These are phyloP conservation scores for Echiichthys vipera DNA, from an alignment of 2,797 vertebrate species.

Conservation along the genomic window DNA sequence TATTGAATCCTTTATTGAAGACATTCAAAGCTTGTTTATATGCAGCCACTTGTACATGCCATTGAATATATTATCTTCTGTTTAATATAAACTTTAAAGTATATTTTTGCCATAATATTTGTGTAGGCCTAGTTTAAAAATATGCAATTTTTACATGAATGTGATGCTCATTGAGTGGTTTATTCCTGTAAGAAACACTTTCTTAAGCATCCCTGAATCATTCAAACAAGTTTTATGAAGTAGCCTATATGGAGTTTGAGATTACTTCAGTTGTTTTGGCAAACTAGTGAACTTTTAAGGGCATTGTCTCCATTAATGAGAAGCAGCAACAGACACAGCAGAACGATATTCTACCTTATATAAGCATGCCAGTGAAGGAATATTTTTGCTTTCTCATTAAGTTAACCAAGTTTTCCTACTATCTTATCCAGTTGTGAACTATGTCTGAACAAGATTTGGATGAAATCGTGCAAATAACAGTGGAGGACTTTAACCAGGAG, in stretches of 20 bases:
- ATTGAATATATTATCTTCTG: neutral
- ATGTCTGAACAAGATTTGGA: slow-evolving; percentile 97
- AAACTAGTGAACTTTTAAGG: neutral
- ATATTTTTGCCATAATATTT: no score
- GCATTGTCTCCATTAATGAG: neutral
- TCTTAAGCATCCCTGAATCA: neutral
- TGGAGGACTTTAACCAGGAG: slow-evolving; percentile 91
- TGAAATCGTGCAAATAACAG: slow-evolving; percentile 97
- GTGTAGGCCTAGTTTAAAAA: no score
- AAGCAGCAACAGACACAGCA: neutral
- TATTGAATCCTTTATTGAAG: neutral
- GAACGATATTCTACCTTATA: neutral
- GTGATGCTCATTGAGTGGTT: no score
- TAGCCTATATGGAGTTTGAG: neutral
- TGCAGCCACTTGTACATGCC: neutral
- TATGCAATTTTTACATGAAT: no score
- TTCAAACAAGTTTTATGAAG: neutral
- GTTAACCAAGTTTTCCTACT: slow-evolving; percentile 22
- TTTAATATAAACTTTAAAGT: neutral
- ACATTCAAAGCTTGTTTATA: neutral
- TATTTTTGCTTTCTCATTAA: neutral
- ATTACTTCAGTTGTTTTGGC: neutral
- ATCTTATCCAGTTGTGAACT: slow-evolving; percentile 83
- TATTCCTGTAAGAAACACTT: neutral
- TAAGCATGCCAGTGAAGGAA: neutral